Conservation (phyloP, 2,113 vertebrate species). For the Loxodonta africana region DNA sequence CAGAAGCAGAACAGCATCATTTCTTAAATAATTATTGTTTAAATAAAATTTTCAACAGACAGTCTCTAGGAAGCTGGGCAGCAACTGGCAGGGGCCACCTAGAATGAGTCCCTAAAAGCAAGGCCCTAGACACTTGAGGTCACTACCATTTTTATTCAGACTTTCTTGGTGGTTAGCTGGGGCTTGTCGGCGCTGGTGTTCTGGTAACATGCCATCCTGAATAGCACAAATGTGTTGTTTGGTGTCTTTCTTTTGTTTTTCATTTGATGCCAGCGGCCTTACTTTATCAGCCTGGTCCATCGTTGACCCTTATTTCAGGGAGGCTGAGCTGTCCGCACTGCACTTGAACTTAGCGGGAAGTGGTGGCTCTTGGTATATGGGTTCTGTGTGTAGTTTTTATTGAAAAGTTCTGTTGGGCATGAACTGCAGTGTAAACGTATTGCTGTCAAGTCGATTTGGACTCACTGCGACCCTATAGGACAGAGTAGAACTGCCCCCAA, state of each 20-base stretch:
- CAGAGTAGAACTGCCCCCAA: too few species aligned
- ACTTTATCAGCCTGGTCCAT: rapidly evolving
- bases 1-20: background rate
- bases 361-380: background rate
- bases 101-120: background rate
- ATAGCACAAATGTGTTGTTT: background rate
- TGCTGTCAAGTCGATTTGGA: too few species aligned
- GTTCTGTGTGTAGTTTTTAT: background rate
- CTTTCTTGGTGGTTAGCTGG: background rate
- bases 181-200: background rate
- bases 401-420: background rate
- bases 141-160: background rate
- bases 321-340: background rate
- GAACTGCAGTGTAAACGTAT: background rate
- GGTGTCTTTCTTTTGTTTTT: background rate
- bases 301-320: rapidly evolving
- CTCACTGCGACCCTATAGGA: too few species aligned
- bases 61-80: background rate
- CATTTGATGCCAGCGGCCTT: background rate
- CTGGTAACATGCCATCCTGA: background rate
- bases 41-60: background rate
- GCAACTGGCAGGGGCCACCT: background rate
- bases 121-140: background rate
- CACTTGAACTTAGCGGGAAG: background rate
- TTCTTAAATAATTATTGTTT: background rate